phyloP scores from a whole-genome alignment of 2,797 vertebrate species.

The Pseudotriccus pelzelni region DNA sequence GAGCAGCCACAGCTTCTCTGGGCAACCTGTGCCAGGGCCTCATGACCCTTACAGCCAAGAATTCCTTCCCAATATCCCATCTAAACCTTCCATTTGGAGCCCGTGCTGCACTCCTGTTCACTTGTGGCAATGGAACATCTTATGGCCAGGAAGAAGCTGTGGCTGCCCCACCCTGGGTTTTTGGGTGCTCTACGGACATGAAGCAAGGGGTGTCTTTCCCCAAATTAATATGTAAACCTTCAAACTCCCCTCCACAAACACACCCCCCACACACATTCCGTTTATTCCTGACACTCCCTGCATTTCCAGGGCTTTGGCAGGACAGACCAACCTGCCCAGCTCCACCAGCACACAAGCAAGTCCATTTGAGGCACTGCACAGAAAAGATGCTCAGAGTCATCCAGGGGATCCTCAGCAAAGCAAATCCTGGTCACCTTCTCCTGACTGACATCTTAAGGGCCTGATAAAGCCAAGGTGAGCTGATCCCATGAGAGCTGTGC shows the following conservation, averaged over 20 bases:
- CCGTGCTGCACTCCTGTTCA: neutral
- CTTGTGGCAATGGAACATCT: neutral
- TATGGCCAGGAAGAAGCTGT: neutral
- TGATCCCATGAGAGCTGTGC: neutral
- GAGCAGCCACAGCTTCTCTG: neutral
- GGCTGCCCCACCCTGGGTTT: neutral
- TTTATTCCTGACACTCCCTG: neutral
- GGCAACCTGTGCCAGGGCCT: neutral
- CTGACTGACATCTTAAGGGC: neutral
- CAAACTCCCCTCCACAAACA: neutral
- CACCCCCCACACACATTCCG: neutral
- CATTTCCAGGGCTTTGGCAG: neutral
- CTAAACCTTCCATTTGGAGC: neutral
- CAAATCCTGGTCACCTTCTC: neutral
- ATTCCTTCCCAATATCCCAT: neutral
- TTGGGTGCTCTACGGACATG: neutral
- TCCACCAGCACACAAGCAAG: neutral
- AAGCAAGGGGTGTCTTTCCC: neutral
- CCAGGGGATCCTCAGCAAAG: neutral
- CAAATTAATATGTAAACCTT: neutral
- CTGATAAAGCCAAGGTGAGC: neutral
- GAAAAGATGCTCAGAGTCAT: neutral
- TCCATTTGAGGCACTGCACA: neutral
- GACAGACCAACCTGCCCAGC: neutral
- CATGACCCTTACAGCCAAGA: neutral